phyloP scores from a whole-genome alignment of 1,140 invertebrate genomes.

The Holotrichia oblita region DNA sequence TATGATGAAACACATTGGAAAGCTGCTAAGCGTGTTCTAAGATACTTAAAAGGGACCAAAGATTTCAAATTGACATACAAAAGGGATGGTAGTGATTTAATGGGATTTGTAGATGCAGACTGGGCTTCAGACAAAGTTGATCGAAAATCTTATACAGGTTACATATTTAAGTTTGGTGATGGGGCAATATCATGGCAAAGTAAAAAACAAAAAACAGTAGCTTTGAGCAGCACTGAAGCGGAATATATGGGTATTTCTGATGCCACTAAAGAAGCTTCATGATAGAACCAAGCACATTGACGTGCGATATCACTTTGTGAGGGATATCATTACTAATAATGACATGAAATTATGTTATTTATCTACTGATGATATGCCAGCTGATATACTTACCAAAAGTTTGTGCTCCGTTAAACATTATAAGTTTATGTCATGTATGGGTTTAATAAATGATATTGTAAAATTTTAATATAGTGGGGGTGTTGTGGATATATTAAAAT shows the following conservation, averaged over 20 bases:
- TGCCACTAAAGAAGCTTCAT: neutral
- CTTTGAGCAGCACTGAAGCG: neutral
- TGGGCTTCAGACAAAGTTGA: neutral
- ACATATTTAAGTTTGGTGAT: neutral
- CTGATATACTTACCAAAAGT: no score
- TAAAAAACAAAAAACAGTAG: neutral
- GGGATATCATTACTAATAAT: neutral
- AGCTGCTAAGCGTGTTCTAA: neutral
- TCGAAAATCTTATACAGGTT: neutral
- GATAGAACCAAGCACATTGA: neutral
- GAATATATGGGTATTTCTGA: neutral
- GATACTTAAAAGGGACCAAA: neutral
- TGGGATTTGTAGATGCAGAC: neutral
- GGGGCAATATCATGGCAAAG: neutral
- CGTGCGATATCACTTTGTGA: neutral
- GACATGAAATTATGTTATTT: no score
- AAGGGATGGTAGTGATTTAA: neutral
- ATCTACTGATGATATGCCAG: no score
- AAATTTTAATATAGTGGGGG: no score
- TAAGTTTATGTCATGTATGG: no score
- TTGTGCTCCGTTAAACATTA: no score
- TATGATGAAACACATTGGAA: neutral
- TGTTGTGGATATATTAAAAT: no score
- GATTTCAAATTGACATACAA: neutral
- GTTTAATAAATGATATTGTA: no score